Evolutionary conservation across 1,140 invertebrate genomes (phyloP).

Genomic region (Phymorhynchus buccinoides): DNA sequence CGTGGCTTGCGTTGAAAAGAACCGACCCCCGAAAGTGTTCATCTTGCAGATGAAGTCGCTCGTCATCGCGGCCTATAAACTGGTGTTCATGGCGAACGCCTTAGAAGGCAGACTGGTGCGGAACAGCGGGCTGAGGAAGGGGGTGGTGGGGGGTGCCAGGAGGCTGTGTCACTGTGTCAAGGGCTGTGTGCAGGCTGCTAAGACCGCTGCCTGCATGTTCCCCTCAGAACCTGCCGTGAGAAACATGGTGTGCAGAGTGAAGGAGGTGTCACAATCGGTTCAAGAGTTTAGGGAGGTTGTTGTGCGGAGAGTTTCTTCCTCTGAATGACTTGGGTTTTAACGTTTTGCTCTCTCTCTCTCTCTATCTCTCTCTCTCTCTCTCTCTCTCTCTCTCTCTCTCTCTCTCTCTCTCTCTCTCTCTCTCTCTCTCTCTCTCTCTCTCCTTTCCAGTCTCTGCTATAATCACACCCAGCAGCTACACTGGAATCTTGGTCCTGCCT

Average conservation of each 20-base stretch:
- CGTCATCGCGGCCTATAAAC: constrained; percentile 90
- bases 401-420: too few species aligned
- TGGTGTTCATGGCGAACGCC: constrained; percentile 94
- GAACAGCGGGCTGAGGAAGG: constrained; percentile 80
- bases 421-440: too few species aligned
- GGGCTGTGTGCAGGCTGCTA: constrained; percentile 89
- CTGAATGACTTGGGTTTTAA: constrained; percentile 37
- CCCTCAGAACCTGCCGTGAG: constrained; percentile 91
- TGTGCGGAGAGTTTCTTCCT: constrained; percentile 60
- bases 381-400: too few species aligned
- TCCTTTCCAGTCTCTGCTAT: too few species aligned
- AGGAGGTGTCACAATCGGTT: constrained; percentile 85
- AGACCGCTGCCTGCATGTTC: constrained; percentile 90
- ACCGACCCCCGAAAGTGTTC: constrained; percentile 93
- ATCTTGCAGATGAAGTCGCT: constrained; percentile 95
- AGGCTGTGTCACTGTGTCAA: constrained; percentile 87
- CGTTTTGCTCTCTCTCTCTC: too few species aligned
- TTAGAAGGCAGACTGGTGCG: constrained; percentile 84
- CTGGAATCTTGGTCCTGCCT: too few species aligned
- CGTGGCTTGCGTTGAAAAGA: constrained; percentile 89
- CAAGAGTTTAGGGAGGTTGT: constrained; percentile 83
- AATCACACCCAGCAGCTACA: too few species aligned
- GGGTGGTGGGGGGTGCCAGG: constrained; percentile 86
- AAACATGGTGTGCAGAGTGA: constrained; percentile 92
- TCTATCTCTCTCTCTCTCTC: too few species aligned